Base-by-base conservation (phyloP, 2,888 invertebrate genomes). In the Autographa gamma region DNA sequence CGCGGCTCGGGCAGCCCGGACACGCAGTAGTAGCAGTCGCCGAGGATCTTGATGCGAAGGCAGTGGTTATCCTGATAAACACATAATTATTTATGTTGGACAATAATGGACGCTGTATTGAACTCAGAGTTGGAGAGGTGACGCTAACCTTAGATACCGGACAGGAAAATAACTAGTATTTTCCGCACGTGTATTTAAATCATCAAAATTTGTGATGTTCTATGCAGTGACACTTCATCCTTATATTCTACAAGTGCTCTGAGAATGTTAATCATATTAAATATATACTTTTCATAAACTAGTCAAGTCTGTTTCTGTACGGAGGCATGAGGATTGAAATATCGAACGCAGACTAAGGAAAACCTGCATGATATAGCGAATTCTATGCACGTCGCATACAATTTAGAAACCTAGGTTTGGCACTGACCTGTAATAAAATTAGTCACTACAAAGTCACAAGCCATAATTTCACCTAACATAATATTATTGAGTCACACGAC, bases 21-120 rank as follows among this genome's bases (percentile, higher is more conserved):
- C 77, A 98, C 98, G 93, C 98, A 98, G 96, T 98, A 99, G 96
- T 99, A 99, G 90, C 99, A 99, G 93, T 99, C 98, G 63, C 99
- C 99, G 81, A 98, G 96, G 89, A 98, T 98, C 95, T 98, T 98
- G 88, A 98, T 98, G 82, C 98, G 96, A 86, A 98, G 96, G 89
- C 98, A 98, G 89, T 98, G 97, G 92, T 98, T 98, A 86, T 98
- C 98, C 97, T 97, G 89, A 7, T 38, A 56, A 41, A 31, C n/a
- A 11, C 60, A 41, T 54, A 4, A 0, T 25, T 25, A 8, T 6
- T 54, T 2, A 25, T 25, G 25, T 25, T 25, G 25, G 25, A 25
- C 25, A 25, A 25, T 25, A 25, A 25, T 25, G 25, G 25, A 25
- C 25, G 25, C 25, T 25, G 3, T 25, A 25, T 25, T 25, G 25